Evolutionary conservation across 2,113 vertebrate genomes (phyloP), one percentile per base, ranked within the genome.

Genomic region (Lophochroa leadbeateri): DNA sequence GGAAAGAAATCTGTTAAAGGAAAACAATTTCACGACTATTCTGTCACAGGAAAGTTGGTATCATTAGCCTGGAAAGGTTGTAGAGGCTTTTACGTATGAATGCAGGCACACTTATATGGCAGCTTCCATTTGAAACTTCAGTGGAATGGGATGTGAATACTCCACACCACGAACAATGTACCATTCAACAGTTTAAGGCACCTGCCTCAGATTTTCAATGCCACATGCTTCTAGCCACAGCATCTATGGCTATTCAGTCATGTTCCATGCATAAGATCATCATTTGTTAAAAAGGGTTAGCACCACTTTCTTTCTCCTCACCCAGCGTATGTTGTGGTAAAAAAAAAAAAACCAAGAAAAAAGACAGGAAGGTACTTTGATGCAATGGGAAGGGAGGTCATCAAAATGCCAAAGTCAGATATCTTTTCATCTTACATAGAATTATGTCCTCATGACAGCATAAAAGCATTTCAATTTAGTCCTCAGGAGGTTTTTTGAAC

Each of bases 391-490:
- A 92, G 7, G 7, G 43, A 80, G 43, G 52, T 19, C 33, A 85
- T 17, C 21, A 49, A 90, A 92, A 19, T 78, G 60, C 13, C 64
- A 74, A 64, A 58, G 35, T 43, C 21, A 91, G 33, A 4, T 74
- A 33, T 74, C 44, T 64, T 96, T 88, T 63, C 17, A 79, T 88
- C 16, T 76, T 14, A 43, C 2, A 6, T 31, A 86, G 29, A 10
- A 67, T 83, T 86, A 71, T 37, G 65, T 58, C 29, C 33, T 33
- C 11, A 8, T 49, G 72, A 86, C 47, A 81, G 43, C n/a, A 92
- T 60, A 75, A 94, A 86, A 78, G 17, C 39, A 65, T 65, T 86
- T 95, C 49, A 69, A 79, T 92, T 86, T 65, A 86, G 47, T 46
- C 10, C 44, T 92, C 44, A 64, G 57, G 57, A 31, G 44, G 21